These are phyloP conservation scores for Gonatopus flavifemur DNA, from an alignment of 1,140 invertebrate species.

Conservation along the genomic window DNA sequence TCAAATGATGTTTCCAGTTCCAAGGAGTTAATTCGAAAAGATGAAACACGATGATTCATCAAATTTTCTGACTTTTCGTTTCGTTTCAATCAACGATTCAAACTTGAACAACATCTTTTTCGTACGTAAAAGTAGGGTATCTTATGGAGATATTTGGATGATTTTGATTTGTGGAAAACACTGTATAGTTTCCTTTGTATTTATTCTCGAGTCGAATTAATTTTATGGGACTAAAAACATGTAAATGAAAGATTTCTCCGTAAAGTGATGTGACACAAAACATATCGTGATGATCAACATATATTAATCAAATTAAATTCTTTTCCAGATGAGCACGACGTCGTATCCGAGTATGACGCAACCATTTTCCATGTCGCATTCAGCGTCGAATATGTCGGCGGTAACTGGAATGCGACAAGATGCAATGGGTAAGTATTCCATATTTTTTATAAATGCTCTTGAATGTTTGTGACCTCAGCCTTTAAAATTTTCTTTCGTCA, in stretches of 20 bases:
- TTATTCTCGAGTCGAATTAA: too few relatives aligned
- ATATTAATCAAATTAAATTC: too few relatives aligned
- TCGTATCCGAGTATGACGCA: slow-evolving; percentile 91
- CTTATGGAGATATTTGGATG: too few relatives aligned
- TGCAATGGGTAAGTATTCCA: slow-evolving; percentile 75
- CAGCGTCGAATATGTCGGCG: slow-evolving; percentile 83
- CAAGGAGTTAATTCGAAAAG: not conserved
- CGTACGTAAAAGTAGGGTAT: too few relatives aligned
- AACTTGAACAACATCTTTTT: too few relatives aligned
- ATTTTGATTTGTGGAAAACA: too few relatives aligned
- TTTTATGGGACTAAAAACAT: too few relatives aligned
- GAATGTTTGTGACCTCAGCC: too few relatives aligned
- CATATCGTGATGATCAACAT: too few relatives aligned
- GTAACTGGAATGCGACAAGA: slow-evolving; percentile 84
- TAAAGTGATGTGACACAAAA: too few relatives aligned
- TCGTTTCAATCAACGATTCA: not conserved
- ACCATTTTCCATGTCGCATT: slow-evolving; percentile 90
- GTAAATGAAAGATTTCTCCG: not conserved
- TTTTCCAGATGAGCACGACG: slow-evolving; percentile 83
- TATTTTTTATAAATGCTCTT: not conserved
- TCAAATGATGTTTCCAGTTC: not conserved
- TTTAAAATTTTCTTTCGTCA: too few relatives aligned
- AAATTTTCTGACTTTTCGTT: not conserved
- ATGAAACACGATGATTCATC: not conserved
- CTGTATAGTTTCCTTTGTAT: too few relatives aligned